Evolutionary conservation across 2,797 vertebrate genomes (phyloP), one percentile per base, ranked within the genome.

Genomic region (Gambelia wislizenii): DNA sequence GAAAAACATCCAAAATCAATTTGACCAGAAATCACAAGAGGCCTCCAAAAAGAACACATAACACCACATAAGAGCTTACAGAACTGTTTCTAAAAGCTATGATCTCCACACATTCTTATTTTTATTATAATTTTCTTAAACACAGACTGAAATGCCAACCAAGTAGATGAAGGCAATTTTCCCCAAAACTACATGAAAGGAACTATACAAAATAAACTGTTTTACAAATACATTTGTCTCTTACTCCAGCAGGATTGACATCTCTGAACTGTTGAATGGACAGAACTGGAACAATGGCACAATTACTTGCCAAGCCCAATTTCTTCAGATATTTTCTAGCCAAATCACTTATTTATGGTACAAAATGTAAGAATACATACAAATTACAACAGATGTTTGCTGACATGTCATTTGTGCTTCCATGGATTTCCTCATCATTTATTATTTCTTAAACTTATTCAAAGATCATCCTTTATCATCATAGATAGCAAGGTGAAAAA

Each of bases 141-240:
- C 77, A 95, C 83, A 95, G 94, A 95, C 72, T 96, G 92, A 96
- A 97, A 97, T 94, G 92, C 95, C 95, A 96, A 95, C 89, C 39
- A 92, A 95, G 83, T 91, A 92, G 85, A 13, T 85, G 90, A 93
- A 89, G 93, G 84, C 87, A 77, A 87, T 92, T 89, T n/a, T 36
- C 64, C 52, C 84, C 25, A 74, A 74, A 12, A 83, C 27, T 7
- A 92, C 75, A 91, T 59, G 93, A 94, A 89, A 92, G 69, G 87
- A 79, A 56, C 84, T 92, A 83, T 91, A 95, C 81, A 96, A 94
- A 97, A 82, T 74, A 92, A 82, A 88, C 91, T 91, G 77, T 92
- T 79, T 92, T 95, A 87, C 91, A 61, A 83, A 67, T 92, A 91
- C 90, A 95, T 86, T 18, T 10, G 10, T 36, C 59, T 75, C 78